Base-by-base conservation (phyloP, 2,797 vertebrate species). In the Enteromius fasciolatus region DNA sequence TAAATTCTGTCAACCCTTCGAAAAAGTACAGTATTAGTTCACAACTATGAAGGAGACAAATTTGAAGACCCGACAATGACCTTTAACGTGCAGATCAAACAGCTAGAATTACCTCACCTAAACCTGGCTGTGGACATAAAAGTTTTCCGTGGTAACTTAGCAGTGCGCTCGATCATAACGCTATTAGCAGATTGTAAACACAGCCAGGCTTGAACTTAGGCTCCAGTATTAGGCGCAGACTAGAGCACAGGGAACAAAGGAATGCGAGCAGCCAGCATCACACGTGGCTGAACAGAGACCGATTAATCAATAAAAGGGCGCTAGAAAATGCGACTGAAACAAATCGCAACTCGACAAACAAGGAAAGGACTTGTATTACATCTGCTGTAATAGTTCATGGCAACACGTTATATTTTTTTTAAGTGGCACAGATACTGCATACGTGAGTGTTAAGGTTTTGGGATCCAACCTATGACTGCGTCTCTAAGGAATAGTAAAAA, bases 241-340 rank as follows among this genome's bases (percentile, higher is more conserved):
- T 33, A 23, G 50, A 59, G 76, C 46, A 18, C 87, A 54, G 84
- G 81, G 89, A 91, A 92, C 90, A 92, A 91, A 92, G 90, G 90
- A 91, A 90, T 90, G 88, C 81, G 82, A 67, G 70, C 86, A 83
- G 84, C 87, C 82, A 83, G 86, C 66, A 86, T 81, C 36, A 89
- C 90, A 90, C 90, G 90, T 90, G 89, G 86, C 84, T 85, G 84
- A 80, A 83, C 86, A 85, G 77, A 86, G 79, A 87, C 87, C 83
- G 84, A 81, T 82, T 75, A 59, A 79, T 80, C 69, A 74, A 41
- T 54, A 48, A 15, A 66, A 8, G 44, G 28, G 31, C 15, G 23
- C 36, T 46, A 20, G 41, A 61, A 17, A 57, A 66, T 17, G 17
- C 11, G 28, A 7, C 23, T n/a, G 11, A n/a, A 70, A 74, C 20